Evolutionary conservation across 2,888 invertebrate species (phyloP).

Genomic region (Melipona bicolor): DNA sequence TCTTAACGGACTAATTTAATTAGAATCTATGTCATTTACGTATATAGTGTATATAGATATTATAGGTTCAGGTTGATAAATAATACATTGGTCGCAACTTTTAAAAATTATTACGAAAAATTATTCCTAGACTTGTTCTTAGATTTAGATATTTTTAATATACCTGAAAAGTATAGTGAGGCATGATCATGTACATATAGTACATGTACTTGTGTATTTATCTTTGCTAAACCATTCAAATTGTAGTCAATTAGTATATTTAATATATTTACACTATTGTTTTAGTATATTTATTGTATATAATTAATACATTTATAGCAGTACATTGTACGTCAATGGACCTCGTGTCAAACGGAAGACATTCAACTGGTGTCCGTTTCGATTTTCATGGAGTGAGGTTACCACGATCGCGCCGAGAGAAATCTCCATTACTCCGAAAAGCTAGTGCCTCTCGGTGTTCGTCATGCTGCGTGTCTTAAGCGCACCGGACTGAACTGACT

Average conservation of each 20-base stretch:
- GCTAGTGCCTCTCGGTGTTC: background rate
- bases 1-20: background rate
- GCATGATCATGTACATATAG: no score
- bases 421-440: background rate
- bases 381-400: slow-evolving; percentile 19
- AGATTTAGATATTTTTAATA: background rate
- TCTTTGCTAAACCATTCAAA: no score
- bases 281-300: background rate
- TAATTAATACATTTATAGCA: background rate
- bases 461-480: background rate
- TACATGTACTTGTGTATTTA: no score
- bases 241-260: no score
- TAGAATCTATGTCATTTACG: background rate
- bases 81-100: background rate
- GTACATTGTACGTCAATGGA: background rate
- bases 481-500: background rate
- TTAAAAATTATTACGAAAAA: background rate
- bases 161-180: background rate
- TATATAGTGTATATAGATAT: background rate
- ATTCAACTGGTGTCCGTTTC: background rate
- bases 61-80: background rate
- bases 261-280: background rate
- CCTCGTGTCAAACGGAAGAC: background rate
- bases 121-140: background rate
- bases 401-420: background rate